Conservation (phyloP, 2,888 invertebrate species). For the Nineta flava region DNA sequence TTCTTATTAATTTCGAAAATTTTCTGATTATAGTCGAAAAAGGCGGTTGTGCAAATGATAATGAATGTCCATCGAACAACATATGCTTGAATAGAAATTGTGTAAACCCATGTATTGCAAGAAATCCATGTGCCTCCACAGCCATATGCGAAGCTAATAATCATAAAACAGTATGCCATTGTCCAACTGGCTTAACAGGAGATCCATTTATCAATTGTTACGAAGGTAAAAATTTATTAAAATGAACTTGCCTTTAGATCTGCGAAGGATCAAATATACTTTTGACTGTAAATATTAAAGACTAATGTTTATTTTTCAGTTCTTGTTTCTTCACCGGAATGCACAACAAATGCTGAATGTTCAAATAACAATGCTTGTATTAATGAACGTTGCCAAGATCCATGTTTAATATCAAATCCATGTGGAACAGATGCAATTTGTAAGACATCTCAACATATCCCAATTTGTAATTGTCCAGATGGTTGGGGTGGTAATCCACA, state of each 20-base stretch:
- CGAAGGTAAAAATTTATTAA: conserved; percentile 23
- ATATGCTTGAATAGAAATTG: conserved; percentile 58
- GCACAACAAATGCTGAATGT: conserved; percentile 59
- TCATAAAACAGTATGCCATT: conserved; percentile 64
- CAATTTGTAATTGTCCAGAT: conserved; percentile 68
- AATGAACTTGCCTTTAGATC: too few relatives aligned
- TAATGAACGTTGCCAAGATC: conserved; percentile 62
- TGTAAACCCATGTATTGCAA: conserved; percentile 54
- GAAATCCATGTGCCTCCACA: conserved; percentile 57
- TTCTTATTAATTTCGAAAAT: too few relatives aligned
- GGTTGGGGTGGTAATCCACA: conserved; percentile 83
- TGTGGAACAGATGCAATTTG: conserved; percentile 74
- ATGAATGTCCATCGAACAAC: conserved; percentile 55
- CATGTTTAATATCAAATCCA: conserved; percentile 58
- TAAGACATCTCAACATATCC: conserved; percentile 57
- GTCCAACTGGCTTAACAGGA: conserved; percentile 55
- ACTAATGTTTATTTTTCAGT: conserved; percentile 21
- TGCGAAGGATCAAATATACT: too few relatives aligned
- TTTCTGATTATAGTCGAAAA: conserved; percentile 22
- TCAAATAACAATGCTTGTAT: conserved; percentile 63
- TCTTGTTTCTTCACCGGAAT: conserved; percentile 42
- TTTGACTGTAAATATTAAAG: too few relatives aligned
- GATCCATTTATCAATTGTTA: conserved; percentile 70
- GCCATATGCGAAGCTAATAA: conserved; percentile 61
- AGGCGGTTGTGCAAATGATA: conserved; percentile 50